Base-by-base conservation (phyloP, 2,113 vertebrate genomes). In the Erinaceus europaeus region DNA sequence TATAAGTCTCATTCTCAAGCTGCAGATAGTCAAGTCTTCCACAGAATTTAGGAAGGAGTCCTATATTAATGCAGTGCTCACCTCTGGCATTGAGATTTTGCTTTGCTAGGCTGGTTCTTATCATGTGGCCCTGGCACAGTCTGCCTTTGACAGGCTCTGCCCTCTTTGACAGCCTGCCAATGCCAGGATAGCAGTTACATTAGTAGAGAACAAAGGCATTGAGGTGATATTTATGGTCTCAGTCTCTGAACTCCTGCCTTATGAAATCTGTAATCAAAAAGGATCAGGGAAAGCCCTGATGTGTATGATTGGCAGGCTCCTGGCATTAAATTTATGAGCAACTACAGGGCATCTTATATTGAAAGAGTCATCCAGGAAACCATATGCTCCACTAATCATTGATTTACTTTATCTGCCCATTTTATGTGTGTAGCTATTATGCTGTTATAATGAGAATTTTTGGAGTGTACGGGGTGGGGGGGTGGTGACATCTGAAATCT, bases 321-420 rank as follows among this genome's bases (percentile, higher is more conserved):
- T 78, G n/a, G 57, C 61, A 44, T 83, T 67, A 89, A 90, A 88
- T 88, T 92, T 72, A 83, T 88, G 68, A 94, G 73, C 46, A 68
- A 50, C 79, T 72, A 59, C 0, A 0, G 48, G 50, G 64, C 1
- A 1, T 68, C n/a, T 67, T 82, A 61, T 52, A 65, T 42, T 90
- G 72, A 82, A 65, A 85, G n/a, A 77, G 27, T 73, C 72, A 65
- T 86, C 76, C 64, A 59, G 67, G 50, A 91, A 85, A 83, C 83
- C 44, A 71, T 68, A 21, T 27, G n/a, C 78, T 74, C 17, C 5
- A 21, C 52, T 89, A 91, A 67, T 85, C 69, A 74, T 12, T 87
- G 34, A 74, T 78, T 94, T 84, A 69, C 7, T 34, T 34, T 27
- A 20, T 55, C 61, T 84, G 48, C 46, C 46, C 73, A 53, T 75